Percentiles rank a stretch among this genome's conserved stretches.
These are phyloP conservation scores for Bufo bufo DNA, from an alignment of 2,113 vertebrate species.

Conservation along the genomic window DNA sequence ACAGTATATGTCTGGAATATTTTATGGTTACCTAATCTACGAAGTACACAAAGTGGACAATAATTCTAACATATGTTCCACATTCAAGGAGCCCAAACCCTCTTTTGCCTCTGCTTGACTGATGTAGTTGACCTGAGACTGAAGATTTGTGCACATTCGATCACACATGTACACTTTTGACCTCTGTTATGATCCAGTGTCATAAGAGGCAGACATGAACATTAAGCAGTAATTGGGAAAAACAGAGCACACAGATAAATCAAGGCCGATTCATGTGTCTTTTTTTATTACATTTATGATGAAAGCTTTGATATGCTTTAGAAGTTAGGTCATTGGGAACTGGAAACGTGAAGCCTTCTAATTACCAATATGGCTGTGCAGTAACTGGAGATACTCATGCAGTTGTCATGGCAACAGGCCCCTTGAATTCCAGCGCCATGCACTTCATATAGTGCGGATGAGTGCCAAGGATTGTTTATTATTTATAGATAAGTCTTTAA, in stretches of 20 bases:
- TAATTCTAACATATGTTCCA: not conserved
- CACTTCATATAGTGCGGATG: not conserved
- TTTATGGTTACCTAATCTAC: not conserved
- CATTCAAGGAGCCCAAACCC: constrained; percentile 17
- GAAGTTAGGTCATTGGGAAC: not conserved
- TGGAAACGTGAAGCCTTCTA: not conserved
- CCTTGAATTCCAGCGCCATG: not conserved
- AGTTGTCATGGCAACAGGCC: constrained; percentile 2
- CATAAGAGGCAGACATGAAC: constrained; percentile 19
- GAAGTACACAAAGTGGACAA: not conserved
- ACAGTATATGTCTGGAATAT: not conserved
- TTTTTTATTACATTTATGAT: constrained; percentile 1
- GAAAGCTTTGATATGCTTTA: constrained; percentile 7
- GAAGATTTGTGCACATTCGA: constrained; percentile 21
- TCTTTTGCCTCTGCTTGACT: not conserved
- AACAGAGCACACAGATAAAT: constrained; percentile 29
- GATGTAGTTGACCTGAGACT: constrained; percentile 34
- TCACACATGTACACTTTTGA: constrained; percentile 42
- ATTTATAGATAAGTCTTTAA: not conserved
- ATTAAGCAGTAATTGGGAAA: constrained; percentile 38
- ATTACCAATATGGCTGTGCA: not conserved
- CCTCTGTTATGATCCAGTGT: constrained; percentile 44
- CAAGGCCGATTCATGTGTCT: constrained; percentile 12
- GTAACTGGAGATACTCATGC: not conserved
- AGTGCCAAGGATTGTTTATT: not conserved